phyloP scores from a whole-genome alignment of 2,113 vertebrate species.

The Sinocyclocheilus rhinocerous region DNA sequence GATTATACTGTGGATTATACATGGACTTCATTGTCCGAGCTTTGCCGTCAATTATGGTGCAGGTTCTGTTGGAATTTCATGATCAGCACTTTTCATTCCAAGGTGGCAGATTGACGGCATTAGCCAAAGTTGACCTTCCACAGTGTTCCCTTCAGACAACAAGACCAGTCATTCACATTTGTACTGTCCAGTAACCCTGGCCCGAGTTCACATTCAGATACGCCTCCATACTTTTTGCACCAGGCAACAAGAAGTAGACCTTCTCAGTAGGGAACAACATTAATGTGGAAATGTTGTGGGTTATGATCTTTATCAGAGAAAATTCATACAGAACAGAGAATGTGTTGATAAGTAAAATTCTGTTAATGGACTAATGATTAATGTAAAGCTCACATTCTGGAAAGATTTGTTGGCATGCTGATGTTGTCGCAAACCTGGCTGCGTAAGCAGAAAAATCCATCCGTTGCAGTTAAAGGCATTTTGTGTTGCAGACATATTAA shows the following conservation, averaged over 20 bases:
- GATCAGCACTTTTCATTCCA: conserved; percentile 54
- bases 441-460: conserved; percentile 12
- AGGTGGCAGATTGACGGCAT: conserved; percentile 52
- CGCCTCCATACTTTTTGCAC: conserved; percentile 40
- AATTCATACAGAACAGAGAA: conserved; percentile 8
- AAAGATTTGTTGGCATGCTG: neutral
- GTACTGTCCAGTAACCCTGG: conserved; percentile 7
- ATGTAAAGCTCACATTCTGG: neutral
- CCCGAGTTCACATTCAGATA: conserved; percentile 41
- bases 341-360: neutral
- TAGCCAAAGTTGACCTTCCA: conserved; percentile 62
- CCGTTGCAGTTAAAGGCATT: neutral
- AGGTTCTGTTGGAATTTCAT: conserved; percentile 61
- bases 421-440: neutral
- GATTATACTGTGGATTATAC: conserved; percentile 30
- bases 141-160: conserved; percentile 54
- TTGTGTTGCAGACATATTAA: conserved; percentile 19
- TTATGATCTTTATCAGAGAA: neutral
- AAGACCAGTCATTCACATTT: conserved; percentile 42
- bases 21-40: conserved; percentile 46
- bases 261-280: neutral
- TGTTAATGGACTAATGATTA: conserved; percentile 3
- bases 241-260: neutral
- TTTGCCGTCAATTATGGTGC: conserved; percentile 47
- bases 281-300: neutral